These are phyloP conservation scores for Dermatemys mawii DNA, from an alignment of 2,113 vertebrate species.

Conservation along the genomic window DNA sequence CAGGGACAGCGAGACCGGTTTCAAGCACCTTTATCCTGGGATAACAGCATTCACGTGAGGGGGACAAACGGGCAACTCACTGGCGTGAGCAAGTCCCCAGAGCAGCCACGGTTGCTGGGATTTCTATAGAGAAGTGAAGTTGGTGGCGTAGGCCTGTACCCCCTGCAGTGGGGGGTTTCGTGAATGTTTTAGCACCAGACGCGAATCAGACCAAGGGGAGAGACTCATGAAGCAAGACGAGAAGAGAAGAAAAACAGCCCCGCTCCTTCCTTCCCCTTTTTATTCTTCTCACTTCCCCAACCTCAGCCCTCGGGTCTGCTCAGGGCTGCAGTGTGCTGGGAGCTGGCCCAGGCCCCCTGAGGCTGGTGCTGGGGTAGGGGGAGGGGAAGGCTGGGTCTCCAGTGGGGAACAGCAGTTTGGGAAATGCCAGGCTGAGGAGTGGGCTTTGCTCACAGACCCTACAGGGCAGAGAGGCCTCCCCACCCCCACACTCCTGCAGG, in stretches of 20 bases:
- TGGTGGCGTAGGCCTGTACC: not conserved
- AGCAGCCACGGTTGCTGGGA: not conserved
- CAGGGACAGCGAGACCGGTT: not conserved
- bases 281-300: not conserved
- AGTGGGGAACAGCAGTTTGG: too few species aligned
- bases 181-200: not conserved
- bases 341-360: not conserved
- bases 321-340: not conserved
- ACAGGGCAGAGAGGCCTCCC: not conserved
- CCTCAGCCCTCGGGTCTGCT: too few species aligned
- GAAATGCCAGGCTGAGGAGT: too few species aligned
- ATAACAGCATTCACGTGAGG: not conserved
- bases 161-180: not conserved
- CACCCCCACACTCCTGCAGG: fast-evolving
- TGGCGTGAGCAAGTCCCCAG: not conserved
- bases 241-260: not conserved
- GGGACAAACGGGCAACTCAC: not conserved
- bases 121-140: not conserved
- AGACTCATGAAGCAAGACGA: not conserved
- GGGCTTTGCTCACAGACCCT: too few species aligned
- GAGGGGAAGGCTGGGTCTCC: too few species aligned
- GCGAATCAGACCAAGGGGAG: not conserved
- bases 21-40: not conserved
- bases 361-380: not conserved
- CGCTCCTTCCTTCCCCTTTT: not conserved